Percentiles rank a stretch among this genome's conserved stretches.
phyloP scores from a whole-genome alignment of 2,113 vertebrate species.

The cattle (Bos taurus) region DNA sequence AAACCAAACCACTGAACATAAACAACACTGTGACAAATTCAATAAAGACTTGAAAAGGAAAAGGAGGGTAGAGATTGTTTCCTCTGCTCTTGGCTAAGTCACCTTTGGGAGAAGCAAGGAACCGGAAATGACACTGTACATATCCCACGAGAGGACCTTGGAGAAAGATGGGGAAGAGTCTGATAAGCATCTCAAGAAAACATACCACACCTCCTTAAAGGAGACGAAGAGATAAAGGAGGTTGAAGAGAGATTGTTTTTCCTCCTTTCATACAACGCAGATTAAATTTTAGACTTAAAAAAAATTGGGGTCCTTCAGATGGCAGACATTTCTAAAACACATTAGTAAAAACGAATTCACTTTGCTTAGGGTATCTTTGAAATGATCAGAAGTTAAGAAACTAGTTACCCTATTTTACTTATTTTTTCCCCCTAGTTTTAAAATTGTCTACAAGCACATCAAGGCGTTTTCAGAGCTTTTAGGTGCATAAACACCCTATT shows the following conservation, averaged over 20 bases:
- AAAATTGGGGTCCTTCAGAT: neutral
- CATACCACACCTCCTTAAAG: rapidly evolving
- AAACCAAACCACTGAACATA: neutral
- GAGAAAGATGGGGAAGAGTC: neutral
- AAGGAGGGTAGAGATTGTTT: neutral
- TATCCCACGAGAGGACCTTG: neutral
- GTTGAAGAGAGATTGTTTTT: neutral
- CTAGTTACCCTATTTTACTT: neutral
- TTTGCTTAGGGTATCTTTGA: neutral
- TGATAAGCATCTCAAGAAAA: neutral
- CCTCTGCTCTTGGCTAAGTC: neutral
- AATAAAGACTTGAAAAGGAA: neutral
- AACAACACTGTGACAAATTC: neutral
- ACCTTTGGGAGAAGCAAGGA: neutral
- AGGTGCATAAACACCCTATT: neutral
- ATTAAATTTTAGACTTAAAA: neutral
- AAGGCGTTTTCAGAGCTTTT: neutral
- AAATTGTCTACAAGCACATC: neutral
- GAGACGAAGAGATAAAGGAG: neutral
- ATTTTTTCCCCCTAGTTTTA: neutral
- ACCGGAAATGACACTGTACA: neutral
- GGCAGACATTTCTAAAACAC: neutral
- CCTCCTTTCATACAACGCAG: neutral
- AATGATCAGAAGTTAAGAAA: neutral
- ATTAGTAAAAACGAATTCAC: neutral